These are phyloP conservation scores for Blera fallax DNA, from an alignment of 2,888 invertebrate genomes.

Conservation along the genomic window DNA sequence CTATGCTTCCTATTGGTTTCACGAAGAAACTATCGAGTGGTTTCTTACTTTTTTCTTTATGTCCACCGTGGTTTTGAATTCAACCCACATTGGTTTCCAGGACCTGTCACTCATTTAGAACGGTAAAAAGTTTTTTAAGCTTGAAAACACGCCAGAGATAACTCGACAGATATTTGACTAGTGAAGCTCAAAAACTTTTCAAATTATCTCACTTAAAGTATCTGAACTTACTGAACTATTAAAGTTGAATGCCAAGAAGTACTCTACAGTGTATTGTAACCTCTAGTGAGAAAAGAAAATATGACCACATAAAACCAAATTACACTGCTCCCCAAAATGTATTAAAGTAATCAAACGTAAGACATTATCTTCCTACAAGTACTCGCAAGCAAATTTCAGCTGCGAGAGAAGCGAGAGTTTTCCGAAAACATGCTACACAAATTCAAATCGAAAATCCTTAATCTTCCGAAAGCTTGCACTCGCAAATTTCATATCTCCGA, in stretches of 20 bases:
- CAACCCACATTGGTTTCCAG: too few relatives aligned
- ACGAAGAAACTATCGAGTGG: too few relatives aligned
- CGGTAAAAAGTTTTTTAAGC: too few relatives aligned
- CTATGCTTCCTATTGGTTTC: too few relatives aligned
- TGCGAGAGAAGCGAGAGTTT: neutral
- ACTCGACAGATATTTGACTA: too few relatives aligned
- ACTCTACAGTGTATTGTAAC: neutral
- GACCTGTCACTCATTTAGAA: too few relatives aligned
- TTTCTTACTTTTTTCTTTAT: too few relatives aligned
- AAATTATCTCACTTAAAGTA: too few relatives aligned
- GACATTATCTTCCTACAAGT: neutral
- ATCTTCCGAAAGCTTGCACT: conserved; percentile 10
- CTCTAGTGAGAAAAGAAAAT: neutral
- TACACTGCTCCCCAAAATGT: neutral
- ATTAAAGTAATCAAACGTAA: neutral
- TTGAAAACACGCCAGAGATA: too few relatives aligned
- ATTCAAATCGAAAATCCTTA: conserved; percentile 13
- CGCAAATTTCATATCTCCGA: conserved; percentile 26
- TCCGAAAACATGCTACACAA: neutral
- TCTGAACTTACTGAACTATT: too few relatives aligned
- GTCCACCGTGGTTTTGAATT: too few relatives aligned
- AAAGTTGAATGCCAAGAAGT: neutral
- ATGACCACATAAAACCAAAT: neutral
- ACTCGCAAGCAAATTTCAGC: neutral
- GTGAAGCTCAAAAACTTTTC: too few relatives aligned